Conservation (phyloP, 2,797 vertebrate genomes). For the Galago senegalensis region DNA sequence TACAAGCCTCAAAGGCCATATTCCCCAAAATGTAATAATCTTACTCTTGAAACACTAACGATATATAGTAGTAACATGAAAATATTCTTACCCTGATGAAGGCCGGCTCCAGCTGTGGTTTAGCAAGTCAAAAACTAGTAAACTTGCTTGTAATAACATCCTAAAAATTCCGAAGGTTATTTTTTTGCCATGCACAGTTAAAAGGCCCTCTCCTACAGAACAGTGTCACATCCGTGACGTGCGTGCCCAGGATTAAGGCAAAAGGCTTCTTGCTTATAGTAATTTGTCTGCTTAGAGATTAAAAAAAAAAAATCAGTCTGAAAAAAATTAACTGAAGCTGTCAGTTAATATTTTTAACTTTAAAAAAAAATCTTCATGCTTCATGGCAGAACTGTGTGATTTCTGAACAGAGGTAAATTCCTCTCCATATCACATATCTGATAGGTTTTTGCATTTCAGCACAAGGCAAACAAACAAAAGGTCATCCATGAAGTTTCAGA, state of each 20-base stretch:
- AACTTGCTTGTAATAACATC: slow-evolving; percentile 89
- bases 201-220: slow-evolving; percentile 84
- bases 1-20: slow-evolving; percentile 67
- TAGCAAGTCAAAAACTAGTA: slow-evolving; percentile 90
- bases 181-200: slow-evolving; percentile 75
- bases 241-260: slow-evolving; percentile 80
- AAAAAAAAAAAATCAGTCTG: slow-evolving; percentile 85
- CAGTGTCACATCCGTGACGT: slow-evolving; percentile 79
- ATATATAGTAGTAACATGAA: slow-evolving; percentile 82
- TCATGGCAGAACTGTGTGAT: slow-evolving; percentile 76
- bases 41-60: slow-evolving; percentile 78
- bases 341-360: slow-evolving; percentile 83
- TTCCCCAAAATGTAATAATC: slow-evolving; percentile 68
- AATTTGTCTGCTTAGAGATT: slow-evolving; percentile 86
- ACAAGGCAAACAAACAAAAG: slow-evolving; percentile 82
- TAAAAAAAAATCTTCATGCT: slow-evolving; percentile 67
- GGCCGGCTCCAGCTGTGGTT: slow-evolving; percentile 89
- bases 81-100: slow-evolving; percentile 90
- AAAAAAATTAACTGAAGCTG: slow-evolving; percentile 65
- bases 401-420: slow-evolving; percentile 83
- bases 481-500: slow-evolving; percentile 81
- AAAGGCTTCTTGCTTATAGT: slow-evolving; percentile 81
- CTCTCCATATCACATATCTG: slow-evolving; percentile 79
- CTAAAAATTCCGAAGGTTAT: slow-evolving; percentile 87
- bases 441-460: slow-evolving; percentile 76